Base-by-base conservation (phyloP, 2,113 vertebrate genomes). In the Lota lota region DNA sequence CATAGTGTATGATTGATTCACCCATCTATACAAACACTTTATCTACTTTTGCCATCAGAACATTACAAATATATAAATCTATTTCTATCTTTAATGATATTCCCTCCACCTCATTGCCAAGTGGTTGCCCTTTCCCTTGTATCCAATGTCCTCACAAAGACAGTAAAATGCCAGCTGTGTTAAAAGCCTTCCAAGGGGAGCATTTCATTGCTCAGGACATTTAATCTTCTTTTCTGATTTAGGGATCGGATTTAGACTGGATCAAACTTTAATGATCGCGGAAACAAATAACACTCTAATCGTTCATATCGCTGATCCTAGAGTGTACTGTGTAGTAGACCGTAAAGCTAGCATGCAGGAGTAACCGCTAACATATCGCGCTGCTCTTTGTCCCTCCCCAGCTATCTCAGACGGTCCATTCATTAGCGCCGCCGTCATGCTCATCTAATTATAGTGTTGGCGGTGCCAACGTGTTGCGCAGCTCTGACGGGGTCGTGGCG, bases 141-240 rank as follows among this genome's bases (percentile, higher is more conserved):
- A 61, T 17, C 22, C 22, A 61, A 22, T 21, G 21, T 24, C 15
- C 60, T 28, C 22, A 28, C 24, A 21, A 24, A n/a, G 4, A 67
- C 53, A 47, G 19, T 73, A 47, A 57, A 72, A 70, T 56, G 74
- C 53, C 67, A 79, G 77, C 22, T 70, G 63, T 63, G 28, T 74
- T 69, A 74, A 57, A 68, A 73, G 62, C 7, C 0, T 61, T 59
- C 24, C 70, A 76, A 36, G 76, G 6, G 57, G 71, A 64, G 64
- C 77, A 79, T 83, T 81, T 79, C 74, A 71, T 75, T 22, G 73
- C 50, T 21, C 40, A 47, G 58, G 28, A 69, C 54, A 70, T 80
- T 83, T 82, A 87, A 89, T 85, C 82, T 86, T 83, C 82, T 88
- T 88, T 85, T 80, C 78, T 47, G 78, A 72, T 84, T 83, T 80